A percentile compares a stretch with the other conserved stretches of the same genome.
These are phyloP conservation scores for Macrotus californicus DNA, from an alignment of 2,113 vertebrate species.

Conservation along the genomic window DNA sequence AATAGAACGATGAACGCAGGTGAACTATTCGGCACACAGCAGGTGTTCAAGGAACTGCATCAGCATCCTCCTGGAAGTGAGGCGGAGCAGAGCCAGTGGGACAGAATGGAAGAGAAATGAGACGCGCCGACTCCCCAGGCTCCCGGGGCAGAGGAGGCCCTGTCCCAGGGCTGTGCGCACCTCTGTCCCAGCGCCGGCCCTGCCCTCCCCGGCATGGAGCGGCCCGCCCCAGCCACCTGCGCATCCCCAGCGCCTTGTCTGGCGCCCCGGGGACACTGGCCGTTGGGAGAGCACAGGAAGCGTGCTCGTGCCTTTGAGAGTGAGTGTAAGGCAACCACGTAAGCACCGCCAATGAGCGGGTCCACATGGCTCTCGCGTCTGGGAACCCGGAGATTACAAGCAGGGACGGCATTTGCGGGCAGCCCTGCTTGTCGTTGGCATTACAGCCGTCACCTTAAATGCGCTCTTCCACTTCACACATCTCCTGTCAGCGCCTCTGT, in stretches of 20 bases:
- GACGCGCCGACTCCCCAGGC: accelerated
- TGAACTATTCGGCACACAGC: background rate
- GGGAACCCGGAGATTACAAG: too few species aligned
- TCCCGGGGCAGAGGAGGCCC: too few species aligned
- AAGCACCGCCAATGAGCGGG: background rate
- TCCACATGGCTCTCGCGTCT: background rate
- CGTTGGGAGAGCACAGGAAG: background rate
- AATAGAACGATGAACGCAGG: background rate
- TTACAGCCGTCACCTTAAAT: background rate
- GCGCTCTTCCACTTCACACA: background rate
- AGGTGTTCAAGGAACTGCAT: too few species aligned
- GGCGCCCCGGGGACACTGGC: accelerated
- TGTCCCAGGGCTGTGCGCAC: too few species aligned
- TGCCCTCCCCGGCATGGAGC: background rate
- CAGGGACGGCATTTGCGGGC: accelerated
- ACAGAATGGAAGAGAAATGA: background rate
- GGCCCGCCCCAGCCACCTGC: background rate
- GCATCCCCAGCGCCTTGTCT: background rate
- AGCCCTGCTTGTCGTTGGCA: accelerated
- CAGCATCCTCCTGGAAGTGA: background rate
- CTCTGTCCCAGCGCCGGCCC: too few species aligned
- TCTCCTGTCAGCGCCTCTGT: background rate
- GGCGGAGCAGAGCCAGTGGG: background rate
- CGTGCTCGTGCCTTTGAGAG: accelerated
- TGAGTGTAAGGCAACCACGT: accelerated